These are phyloP conservation scores for Pogonomyrmex californicus DNA, from an alignment of 1,140 invertebrate species.

Conservation along the genomic window DNA sequence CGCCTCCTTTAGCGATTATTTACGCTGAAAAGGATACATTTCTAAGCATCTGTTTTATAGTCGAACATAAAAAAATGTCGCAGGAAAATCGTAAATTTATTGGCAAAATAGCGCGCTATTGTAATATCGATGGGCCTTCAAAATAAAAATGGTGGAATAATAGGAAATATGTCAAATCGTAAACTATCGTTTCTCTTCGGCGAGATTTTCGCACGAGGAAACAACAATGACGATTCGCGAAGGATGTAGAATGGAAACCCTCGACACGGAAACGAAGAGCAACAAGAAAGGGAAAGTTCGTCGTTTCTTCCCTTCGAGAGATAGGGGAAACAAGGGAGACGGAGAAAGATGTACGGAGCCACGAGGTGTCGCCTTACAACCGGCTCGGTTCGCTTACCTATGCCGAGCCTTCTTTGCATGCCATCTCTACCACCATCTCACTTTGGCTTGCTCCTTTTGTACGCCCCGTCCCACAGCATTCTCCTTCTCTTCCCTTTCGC, in stretches of 20 bases:
- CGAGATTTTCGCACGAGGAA: not conserved
- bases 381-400: conserved; percentile 86
- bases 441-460: conserved; percentile 81
- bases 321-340: conserved; percentile 57
- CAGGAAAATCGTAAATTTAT: conserved; percentile 10
- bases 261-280: conserved; percentile 53
- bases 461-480: conserved; percentile 74
- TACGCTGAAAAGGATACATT: not conserved
- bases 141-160: conserved; percentile 8
- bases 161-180: conserved; percentile 3
- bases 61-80: not conserved
- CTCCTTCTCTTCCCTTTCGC: conserved; percentile 67
- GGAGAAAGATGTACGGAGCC: conserved; percentile 80
- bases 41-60: not conserved
- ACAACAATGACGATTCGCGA: conserved; percentile 34
- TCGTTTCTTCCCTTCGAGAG: conserved; percentile 36
- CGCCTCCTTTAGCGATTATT: conserved; percentile 30
- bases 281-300: conserved; percentile 67
- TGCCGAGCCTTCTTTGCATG: conserved; percentile 86
- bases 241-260: conserved; percentile 66
- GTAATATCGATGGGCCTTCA: not conserved
- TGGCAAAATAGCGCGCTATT: not conserved
- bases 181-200: not conserved
- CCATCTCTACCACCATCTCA: conserved; percentile 86
- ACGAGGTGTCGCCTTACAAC: conserved; percentile 87